Evolutionary conservation across 2,113 vertebrate genomes (phyloP).

Genomic region (Pterocles gutturalis): DNA sequence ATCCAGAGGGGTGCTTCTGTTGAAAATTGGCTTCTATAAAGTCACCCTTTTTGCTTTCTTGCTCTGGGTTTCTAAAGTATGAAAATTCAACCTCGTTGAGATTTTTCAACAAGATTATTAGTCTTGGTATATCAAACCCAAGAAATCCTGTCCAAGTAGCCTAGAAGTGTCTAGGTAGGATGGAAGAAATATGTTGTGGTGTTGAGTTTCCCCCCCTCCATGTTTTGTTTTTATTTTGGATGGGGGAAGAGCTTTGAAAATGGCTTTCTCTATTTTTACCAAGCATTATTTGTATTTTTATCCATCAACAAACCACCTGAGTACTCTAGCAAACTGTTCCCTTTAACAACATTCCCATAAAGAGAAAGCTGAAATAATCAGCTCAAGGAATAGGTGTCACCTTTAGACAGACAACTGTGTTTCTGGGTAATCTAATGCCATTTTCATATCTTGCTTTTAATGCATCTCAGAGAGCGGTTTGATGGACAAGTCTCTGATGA

Average conservation of each 20-base stretch:
- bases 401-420: background rate
- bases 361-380: slow-evolving; percentile 7
- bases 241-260: background rate
- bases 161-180: background rate
- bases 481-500: slow-evolving; percentile 45
- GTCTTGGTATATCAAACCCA: background rate
- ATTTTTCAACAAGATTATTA: background rate
- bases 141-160: background rate
- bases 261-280: background rate
- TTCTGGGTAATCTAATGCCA: slow-evolving; percentile 39
- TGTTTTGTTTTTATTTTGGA: background rate
- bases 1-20: background rate
- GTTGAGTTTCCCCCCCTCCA: background rate
- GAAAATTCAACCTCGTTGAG: background rate
- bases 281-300: background rate
- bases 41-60: background rate
- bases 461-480: slow-evolving; percentile 1
- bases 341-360: background rate
- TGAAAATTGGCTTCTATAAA: background rate
- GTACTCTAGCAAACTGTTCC: background rate
- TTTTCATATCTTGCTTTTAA: slow-evolving; percentile 58
- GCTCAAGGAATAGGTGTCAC: slow-evolving; percentile 20
- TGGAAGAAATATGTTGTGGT: background rate
- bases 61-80: background rate
- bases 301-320: background rate